Base-by-base conservation (phyloP, 2,113 vertebrate species). In the Phaetusa simplex region DNA sequence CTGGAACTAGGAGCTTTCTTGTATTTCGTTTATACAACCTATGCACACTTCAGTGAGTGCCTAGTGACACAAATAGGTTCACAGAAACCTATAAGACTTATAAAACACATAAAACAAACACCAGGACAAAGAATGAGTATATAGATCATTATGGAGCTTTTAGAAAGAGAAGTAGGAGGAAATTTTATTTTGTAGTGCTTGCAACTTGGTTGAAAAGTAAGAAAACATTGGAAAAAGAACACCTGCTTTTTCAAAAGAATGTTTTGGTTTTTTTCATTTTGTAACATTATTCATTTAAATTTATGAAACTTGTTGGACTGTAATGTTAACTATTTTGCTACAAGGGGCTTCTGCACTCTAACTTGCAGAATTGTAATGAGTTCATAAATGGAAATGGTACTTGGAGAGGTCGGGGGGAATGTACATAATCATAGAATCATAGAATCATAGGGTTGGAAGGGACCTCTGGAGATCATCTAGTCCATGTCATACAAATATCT, bases 211-310 rank as follows among this genome's bases (percentile, higher is more conserved):
- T 67, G 21, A 82, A 20, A 72, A 53, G 15, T 32, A 20, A 81
- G 43, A 88, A 61, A 92, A 47, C 21, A 49, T 9, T 61, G 34
- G 8, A 13, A 52, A 84, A 76, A 59, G 5, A 43, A 45, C 5
- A 21, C 4, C 15, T 66, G 9, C 4, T 74, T 36, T 82, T 78
- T 64, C 8, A 2, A 59, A 79, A 78, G 23, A 96, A 19, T 74
- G 12, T 0, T 0, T 2, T 24, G 6, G 0, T 0, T 2, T 42
- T 85, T 84, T 59, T 29, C 2, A 5, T 65, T 64, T 80, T 69
- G 5, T 65, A 69, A 45, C 22, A 6, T 38, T 64, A 77, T 9
- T 6, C 9, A 20, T 42, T 86, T 77, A 58, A 56, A 86, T 65
- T 66, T 73, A 40, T 76, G 15, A 43, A 22, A 17, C 14, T 49